A percentile compares a stretch with the other conserved stretches of the same genome.
Conservation (phyloP, 2,113 vertebrate genomes). For the Trichechus manatus region DNA sequence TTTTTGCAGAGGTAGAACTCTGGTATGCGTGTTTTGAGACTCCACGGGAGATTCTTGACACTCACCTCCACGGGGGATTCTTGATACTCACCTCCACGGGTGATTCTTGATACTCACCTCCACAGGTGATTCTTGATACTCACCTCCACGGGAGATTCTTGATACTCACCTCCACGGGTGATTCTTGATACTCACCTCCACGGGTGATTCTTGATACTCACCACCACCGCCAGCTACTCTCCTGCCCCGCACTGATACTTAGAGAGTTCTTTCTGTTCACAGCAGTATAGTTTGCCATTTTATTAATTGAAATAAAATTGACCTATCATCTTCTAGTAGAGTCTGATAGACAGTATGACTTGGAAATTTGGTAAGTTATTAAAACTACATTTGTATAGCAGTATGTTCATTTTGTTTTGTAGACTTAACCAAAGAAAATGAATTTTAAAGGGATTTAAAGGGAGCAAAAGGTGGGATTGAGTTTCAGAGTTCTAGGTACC, state of each 20-base stretch:
- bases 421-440: background rate
- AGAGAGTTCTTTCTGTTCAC: background rate
- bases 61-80: too few relatives aligned
- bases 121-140: too few relatives aligned
- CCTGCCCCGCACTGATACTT: too few relatives aligned
- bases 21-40: background rate
- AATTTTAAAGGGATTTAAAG: constrained; percentile 38
- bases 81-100: too few relatives aligned
- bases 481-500: background rate
- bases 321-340: background rate
- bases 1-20: background rate
- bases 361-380: background rate
- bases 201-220: too few relatives aligned
- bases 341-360: background rate
- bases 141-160: too few relatives aligned
- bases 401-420: constrained; percentile 19
- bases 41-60: background rate
- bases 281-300: background rate
- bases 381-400: background rate
- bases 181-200: too few relatives aligned
- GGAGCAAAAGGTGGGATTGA: background rate
- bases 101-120: too few relatives aligned
- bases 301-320: background rate
- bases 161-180: background rate
- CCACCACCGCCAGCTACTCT: too few relatives aligned